Percentiles rank a stretch among this genome's conserved stretches.
Conservation (phyloP, 2,797 vertebrate genomes). For the Prunella strophiata region DNA sequence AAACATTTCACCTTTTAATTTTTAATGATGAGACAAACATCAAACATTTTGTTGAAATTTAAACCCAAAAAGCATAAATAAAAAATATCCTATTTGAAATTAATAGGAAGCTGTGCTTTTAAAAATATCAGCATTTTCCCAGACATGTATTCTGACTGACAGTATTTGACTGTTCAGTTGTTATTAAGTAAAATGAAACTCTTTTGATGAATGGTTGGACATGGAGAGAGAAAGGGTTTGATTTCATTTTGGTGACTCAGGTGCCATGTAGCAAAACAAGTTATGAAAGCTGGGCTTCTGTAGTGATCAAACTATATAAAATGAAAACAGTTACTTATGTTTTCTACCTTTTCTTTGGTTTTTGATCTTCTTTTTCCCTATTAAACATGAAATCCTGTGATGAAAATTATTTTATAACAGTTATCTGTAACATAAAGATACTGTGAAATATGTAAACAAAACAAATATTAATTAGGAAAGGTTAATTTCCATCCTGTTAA, state of each 20-base stretch:
- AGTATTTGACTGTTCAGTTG: background rate
- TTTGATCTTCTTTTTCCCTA: background rate
- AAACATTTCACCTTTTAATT: background rate
- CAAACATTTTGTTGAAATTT: background rate
- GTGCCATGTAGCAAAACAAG: background rate
- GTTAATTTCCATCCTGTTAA: background rate
- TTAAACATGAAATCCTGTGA: background rate
- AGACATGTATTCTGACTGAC: background rate
- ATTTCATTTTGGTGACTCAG: background rate
- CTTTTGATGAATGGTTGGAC: background rate
- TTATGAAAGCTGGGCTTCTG: background rate
- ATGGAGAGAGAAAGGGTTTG: background rate
- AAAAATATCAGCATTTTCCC: background rate
- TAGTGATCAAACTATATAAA: background rate
- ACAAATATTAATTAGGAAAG: background rate
- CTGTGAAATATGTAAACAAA: background rate
- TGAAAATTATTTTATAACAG: background rate
- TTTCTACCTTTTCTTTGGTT: background rate
- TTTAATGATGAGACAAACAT: background rate
- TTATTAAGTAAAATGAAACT: background rate
- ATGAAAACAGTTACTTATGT: background rate
- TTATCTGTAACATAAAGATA: background rate
- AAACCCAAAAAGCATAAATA: rapidly evolving
- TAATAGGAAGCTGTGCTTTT: background rate
- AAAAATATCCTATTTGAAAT: background rate